Evolutionary conservation across 1,140 invertebrate species (phyloP), one percentile per base, ranked within the genome.

Genomic region (Orchestia grillus): DNA sequence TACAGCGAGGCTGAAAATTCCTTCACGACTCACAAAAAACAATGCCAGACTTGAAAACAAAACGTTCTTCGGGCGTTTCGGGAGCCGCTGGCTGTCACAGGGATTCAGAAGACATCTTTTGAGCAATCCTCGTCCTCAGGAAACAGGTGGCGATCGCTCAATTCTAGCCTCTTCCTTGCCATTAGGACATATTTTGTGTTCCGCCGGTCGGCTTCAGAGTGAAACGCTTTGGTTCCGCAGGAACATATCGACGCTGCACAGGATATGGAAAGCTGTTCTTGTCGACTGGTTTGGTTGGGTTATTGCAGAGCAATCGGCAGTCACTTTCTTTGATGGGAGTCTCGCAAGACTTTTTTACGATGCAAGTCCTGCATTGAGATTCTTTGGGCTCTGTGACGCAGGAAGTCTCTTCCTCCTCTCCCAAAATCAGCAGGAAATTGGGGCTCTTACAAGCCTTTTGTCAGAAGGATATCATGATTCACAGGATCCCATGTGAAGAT

Each of bases 231-330:
- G 43, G 92, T 47, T 45, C 92, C 11, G 92, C 44, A 94, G 44
- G 92, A 94, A 44, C 92, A 45, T 47, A 94, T 94, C 92, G 92
- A n/a, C 92, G 41, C 44, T 45, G 92, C 92, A 94, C 92, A 94
- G 92, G 92, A 94, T 94, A 94, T 94, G 44, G 92, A 94, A 94
- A 94, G 92, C 92, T 94, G 92, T 94, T 94, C 92, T 94, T 94
- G 43, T 94, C 92, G 92, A 94, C 43, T 94, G 92, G 92, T 94
- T 94, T 94, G 92, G 92, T 94, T 47, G 92, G 92, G 92, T 94
- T 94, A 94, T 94, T 94, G 92, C 92, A 94, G 92, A 45, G 92
- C 92, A 94, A 94, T 94, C 92, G 92, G 92, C 92, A 44, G 92
- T 94, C 92, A 94, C 41, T 94, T 94, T 47, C 92, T 94, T 94